Evolutionary conservation across 1,140 invertebrate genomes (phyloP).

Genomic region (Zaprionus taronus): DNA sequence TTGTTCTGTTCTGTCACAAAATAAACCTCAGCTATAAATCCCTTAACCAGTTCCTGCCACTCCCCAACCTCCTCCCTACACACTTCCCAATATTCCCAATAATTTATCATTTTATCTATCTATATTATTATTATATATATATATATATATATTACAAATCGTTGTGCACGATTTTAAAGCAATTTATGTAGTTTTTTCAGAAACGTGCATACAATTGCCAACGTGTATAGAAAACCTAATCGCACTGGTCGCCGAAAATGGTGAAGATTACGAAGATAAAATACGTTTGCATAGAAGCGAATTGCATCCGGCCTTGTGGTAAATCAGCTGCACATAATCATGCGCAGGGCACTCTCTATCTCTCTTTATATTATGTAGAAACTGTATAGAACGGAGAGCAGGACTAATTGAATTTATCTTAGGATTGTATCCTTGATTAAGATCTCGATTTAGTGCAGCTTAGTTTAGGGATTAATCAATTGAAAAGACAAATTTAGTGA

Average conservation of each 20-base stretch:
- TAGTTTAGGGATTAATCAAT: background rate
- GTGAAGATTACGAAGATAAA: constrained; percentile 84
- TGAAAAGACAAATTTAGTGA: background rate
- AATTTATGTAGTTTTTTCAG: constrained; percentile 85
- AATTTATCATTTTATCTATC: constrained; percentile 37
- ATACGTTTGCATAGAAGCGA: constrained; percentile 83
- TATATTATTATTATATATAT: constrained; percentile 21
- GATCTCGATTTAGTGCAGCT: background rate
- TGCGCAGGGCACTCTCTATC: constrained; percentile 15
- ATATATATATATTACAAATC: constrained; percentile 44
- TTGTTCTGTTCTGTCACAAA: constrained; percentile 53
- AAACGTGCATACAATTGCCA: constrained; percentile 84
- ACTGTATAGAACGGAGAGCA: background rate
- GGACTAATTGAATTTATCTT: background rate
- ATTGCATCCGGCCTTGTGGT: constrained; percentile 84
- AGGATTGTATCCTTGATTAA: background rate
- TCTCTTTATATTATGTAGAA: background rate
- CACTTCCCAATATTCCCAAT: constrained; percentile 40
- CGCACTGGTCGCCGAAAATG: constrained; percentile 84
- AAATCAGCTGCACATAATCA: constrained; percentile 69
- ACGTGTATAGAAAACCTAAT: constrained; percentile 84
- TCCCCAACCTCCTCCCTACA: constrained; percentile 2
- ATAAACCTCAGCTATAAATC: constrained; percentile 29
- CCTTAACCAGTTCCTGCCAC: constrained; percentile 1
- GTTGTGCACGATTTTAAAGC: constrained; percentile 84